Percentiles rank a stretch among this genome's conserved stretches.
These are phyloP conservation scores for Cabera pusaria DNA, from an alignment of 2,888 invertebrate species.

Conservation along the genomic window DNA sequence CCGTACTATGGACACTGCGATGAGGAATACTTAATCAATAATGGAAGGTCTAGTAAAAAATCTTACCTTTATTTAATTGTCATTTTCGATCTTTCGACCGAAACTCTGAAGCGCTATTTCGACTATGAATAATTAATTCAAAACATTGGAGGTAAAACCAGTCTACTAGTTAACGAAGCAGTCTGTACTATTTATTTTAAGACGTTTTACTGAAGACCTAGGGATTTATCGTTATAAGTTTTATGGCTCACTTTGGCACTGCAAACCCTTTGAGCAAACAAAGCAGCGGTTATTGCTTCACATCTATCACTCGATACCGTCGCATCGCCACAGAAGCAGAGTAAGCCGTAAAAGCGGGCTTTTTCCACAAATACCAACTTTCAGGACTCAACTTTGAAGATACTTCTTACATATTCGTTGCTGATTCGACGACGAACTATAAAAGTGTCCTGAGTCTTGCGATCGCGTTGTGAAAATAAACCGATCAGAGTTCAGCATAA, in stretches of 20 bases:
- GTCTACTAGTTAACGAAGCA: constrained; percentile 79
- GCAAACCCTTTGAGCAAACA: constrained; percentile 74
- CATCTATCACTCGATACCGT: constrained; percentile 45
- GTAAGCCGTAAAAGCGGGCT: constrained; percentile 79
- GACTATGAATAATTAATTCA: constrained; percentile 63
- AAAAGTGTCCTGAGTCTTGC: constrained; percentile 31
- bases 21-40: constrained; percentile 42
- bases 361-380: constrained; percentile 47
- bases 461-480: constrained; percentile 43
- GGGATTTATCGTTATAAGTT: constrained; percentile 63
- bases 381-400: constrained; percentile 39
- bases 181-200: constrained; percentile 74
- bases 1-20: constrained; percentile 17
- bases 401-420: constrained; percentile 37
- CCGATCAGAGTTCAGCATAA: constrained; percentile 42
- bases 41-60: constrained; percentile 65
- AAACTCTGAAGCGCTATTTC: constrained; percentile 63
- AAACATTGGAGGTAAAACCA: constrained; percentile 76
- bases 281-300: constrained; percentile 54
- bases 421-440: constrained; percentile 35
- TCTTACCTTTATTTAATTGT: constrained; percentile 53
- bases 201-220: constrained; percentile 75
- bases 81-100: constrained; percentile 55
- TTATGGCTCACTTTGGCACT: constrained; percentile 82
- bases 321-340: constrained; percentile 65